Evolutionary conservation across 1,140 invertebrate genomes (phyloP).

Genomic region (Macrobrachium rosenbergii): DNA sequence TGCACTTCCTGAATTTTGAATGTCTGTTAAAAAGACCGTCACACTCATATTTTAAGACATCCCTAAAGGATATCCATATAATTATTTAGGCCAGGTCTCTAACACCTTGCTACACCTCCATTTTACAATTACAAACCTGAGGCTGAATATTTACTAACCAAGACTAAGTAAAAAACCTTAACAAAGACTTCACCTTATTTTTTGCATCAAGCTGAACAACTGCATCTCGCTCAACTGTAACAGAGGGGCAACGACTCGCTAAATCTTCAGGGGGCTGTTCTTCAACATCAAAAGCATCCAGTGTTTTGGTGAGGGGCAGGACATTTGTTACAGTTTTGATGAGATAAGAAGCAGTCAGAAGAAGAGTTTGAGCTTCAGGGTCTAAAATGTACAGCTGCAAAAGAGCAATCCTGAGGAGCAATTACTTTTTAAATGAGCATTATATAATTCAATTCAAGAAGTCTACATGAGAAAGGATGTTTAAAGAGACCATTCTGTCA

Average conservation of each 20-base stretch:
- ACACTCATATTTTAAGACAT: too few relatives aligned
- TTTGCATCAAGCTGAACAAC: conserved; percentile 73
- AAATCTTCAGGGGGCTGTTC: conserved; percentile 79
- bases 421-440: not conserved
- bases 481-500: too few relatives aligned
- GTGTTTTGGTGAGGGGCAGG: conserved; percentile 81
- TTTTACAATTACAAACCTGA: not conserved
- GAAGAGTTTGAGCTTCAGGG: conserved; percentile 78
- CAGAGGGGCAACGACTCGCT: conserved; percentile 68
- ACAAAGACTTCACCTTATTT: conserved; percentile 70
- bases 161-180: not conserved
- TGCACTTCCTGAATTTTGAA: too few relatives aligned
- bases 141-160: not conserved
- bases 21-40: too few relatives aligned
- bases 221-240: conserved; percentile 78
- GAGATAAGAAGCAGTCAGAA: conserved; percentile 86
- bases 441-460: too few relatives aligned
- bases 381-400: conserved; percentile 78
- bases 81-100: too few relatives aligned
- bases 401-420: conserved; percentile 1
- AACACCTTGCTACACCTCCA: conserved; percentile 69
- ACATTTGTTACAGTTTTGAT: conserved; percentile 91
- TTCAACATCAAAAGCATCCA: conserved; percentile 88
- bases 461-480: too few relatives aligned
- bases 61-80: too few relatives aligned